Evolutionary conservation across 2,113 vertebrate species (phyloP).

Genomic region (Parus major): DNA sequence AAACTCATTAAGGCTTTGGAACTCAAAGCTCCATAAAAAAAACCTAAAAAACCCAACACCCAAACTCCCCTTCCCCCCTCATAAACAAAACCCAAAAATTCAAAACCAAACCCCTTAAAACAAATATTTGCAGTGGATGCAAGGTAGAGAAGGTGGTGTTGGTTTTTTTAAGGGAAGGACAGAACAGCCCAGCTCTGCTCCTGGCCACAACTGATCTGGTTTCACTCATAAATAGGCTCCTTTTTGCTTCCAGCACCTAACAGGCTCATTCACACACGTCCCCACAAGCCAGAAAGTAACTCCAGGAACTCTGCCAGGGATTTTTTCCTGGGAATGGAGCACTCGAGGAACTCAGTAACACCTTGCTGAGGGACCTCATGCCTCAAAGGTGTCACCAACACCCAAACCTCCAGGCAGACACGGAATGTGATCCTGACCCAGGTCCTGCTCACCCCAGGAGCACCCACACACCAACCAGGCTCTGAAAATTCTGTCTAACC

Average conservation of each 20-base stretch:
- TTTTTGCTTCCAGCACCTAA: neutral
- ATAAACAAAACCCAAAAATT: fast-evolving
- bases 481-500: neutral
- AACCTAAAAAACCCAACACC: too few relatives aligned
- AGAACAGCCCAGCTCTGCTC: neutral
- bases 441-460: neutral
- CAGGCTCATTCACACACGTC: neutral
- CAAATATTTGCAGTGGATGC: neutral
- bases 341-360: neutral
- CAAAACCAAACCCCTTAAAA: neutral
- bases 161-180: neutral
- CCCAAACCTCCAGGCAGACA: neutral
- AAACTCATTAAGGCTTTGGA: neutral
- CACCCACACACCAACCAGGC: neutral
- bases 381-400: neutral
- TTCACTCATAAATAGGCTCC: neutral
- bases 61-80: neutral
- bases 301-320: neutral
- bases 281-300: neutral
- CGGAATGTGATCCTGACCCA: neutral
- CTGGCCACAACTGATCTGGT: neutral
- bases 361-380: neutral
- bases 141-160: neutral
- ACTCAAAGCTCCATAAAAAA: neutral
- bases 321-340: neutral